These are phyloP conservation scores for Chrysochloris asiatica DNA, from an alignment of 2,113 vertebrate species.

Conservation along the genomic window DNA sequence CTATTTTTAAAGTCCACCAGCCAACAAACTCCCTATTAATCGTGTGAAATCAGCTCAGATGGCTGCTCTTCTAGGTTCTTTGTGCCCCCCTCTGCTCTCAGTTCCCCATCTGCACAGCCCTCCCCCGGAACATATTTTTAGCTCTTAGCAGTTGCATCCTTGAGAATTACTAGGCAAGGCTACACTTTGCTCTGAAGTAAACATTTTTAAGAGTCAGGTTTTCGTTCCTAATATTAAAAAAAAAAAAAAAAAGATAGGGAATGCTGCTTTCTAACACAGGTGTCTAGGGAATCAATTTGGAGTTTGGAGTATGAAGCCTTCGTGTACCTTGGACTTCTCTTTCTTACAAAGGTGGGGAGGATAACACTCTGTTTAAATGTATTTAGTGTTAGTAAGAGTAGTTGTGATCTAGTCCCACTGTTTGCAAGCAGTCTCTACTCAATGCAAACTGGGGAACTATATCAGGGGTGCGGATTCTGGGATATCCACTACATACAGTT, in stretches of 20 bases:
- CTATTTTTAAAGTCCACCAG: slow-evolving; percentile 79
- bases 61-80: slow-evolving; percentile 71
- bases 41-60: slow-evolving; percentile 75
- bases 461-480: background rate
- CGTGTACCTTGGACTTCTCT: background rate
- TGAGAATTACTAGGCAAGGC: slow-evolving; percentile 62
- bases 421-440: background rate
- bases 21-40: slow-evolving; percentile 73
- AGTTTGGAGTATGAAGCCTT: background rate
- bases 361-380: background rate
- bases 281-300: background rate
- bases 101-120: slow-evolving; percentile 71
- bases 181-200: slow-evolving; percentile 61
- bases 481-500: background rate
- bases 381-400: background rate
- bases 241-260: slow-evolving; percentile 30
- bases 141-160: slow-evolving; percentile 59
- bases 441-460: background rate
- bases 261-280: background rate
- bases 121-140: slow-evolving; percentile 73
- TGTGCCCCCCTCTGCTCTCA: background rate
- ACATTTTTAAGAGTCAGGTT: background rate
- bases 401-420: background rate
- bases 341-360: background rate
- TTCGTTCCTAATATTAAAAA: slow-evolving; percentile 43